Base-by-base conservation (phyloP, 53 echinoderm and acorn worm species). In the Hippasteria phrygiana region DNA sequence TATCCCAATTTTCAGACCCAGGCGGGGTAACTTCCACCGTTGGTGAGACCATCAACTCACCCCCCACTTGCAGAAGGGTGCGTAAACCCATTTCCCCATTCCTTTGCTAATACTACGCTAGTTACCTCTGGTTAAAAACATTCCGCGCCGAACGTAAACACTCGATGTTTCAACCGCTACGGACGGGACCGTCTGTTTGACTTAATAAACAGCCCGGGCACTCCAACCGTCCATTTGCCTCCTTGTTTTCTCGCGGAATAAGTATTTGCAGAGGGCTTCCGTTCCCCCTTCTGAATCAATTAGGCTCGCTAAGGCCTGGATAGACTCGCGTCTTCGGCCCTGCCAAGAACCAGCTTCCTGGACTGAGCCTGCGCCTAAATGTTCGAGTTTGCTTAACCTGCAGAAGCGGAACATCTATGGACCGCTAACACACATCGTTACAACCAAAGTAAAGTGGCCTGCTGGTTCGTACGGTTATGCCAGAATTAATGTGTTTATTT, bases 161-260 rank as follows among this genome's bases (percentile, higher is more conserved):
- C 37, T 36, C 34, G 10, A 31, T 4, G 69, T 36, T 18, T 13
- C 69, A 67, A 8, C 69, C 69, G 37, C 34, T 11, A 26, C 36
- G 59, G 59, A 12, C 59, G 20, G 51, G 3, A 2, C 16, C 2
- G 12, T 74, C 26, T 32, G 32, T 53, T 76, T 76, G 54, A 51
- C n/a, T 50, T 17, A n/a, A n/a, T n/a, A 50, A 51, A 76, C 76
- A 43, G 50, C 34, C 51, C 34, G 50, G 50, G 29, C 76, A 76
- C 76, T 76, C 43, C 20, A 34, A 24, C 54, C 76, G 76, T 76
- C 51, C 76, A 50, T 76, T 53, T 76, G 10, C 51, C 34, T 59
- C 32, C 37, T 35, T 36, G 69, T 35, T 67, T 18, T 26, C 37
- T 26, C 48, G 8, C 14, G 8, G 48, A 48, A 26, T 36, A 26